Evolutionary conservation across 2,888 invertebrate species (phyloP), one percentile per base, ranked within the genome.

Genomic region (Dolomedes plantarius): DNA sequence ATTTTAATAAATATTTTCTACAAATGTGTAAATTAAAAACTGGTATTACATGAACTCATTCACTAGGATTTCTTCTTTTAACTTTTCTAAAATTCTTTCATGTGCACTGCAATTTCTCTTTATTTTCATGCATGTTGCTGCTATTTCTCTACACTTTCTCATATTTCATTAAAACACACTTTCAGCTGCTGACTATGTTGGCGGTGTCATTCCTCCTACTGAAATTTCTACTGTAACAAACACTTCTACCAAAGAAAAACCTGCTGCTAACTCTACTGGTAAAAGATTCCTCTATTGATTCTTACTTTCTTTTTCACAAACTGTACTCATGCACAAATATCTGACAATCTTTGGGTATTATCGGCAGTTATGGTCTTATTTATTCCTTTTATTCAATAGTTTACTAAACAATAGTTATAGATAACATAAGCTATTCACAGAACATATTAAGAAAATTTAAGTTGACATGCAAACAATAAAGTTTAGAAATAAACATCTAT

Each of bases 251-350:
- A 39, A 67, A 36, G 77, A 77, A 71, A 82, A 75, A 31, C 29
- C 83, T 83, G 41, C 76, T 83, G 72, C 65, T 46, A 78, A 73
- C 31, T 72, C 83, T 73, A 68, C 83, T 85, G 83, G 83, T 85
- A 85, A 85, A 19, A 50, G 67, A 39, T 39, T 29, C 41, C 41
- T 41, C 32, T 13, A 7, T 41, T 41, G 9, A 27, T 5, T 23
- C 41, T 69, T 7, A 36, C 39, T 41, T 28, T 36, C 3, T 6
- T n/a, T 67, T 32, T 19, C 32, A 32, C 62, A n/a, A 62, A 62
- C 62, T 62, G n/a, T n/a, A n/a, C 50, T 50, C 0, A 13, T 16
- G 0, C 50, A 16, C 50, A 50, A 6, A 0, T 3, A 50, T 50
- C n/a, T n/a, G n/a, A n/a, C n/a, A n/a, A n/a, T n/a, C n/a, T n/a